Evolutionary conservation across 1,140 invertebrate genomes (phyloP).

Genomic region (Charaxes varanes): DNA sequence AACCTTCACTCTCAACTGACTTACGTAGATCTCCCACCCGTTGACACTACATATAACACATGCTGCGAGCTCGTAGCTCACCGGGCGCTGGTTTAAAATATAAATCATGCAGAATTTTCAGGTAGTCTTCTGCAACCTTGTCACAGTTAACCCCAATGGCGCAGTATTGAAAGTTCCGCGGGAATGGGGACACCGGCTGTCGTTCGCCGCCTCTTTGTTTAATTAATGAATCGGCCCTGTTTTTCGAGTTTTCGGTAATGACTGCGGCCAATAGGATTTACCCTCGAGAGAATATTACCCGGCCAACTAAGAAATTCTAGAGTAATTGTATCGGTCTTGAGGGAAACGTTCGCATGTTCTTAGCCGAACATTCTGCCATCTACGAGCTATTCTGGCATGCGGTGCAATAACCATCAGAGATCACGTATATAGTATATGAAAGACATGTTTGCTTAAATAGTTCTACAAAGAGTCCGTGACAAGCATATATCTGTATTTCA

Average conservation of each 20-base stretch:
- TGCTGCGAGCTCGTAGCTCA: conserved; percentile 12
- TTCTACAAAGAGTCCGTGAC: too few relatives aligned
- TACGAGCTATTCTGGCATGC: too few relatives aligned
- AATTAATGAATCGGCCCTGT: conserved; percentile 35
- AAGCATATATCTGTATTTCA: too few relatives aligned
- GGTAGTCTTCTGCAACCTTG: conserved; percentile 60
- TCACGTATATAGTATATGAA: not conserved
- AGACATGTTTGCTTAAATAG: not conserved
- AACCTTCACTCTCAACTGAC: conserved; percentile 47
- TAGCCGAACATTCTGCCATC: too few relatives aligned
- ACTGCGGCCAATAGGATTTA: conserved; percentile 15
- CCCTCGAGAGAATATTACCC: conserved; percentile 7
- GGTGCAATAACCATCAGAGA: too few relatives aligned
- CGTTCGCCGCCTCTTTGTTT: conserved; percentile 37
- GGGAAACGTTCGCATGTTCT: conserved; percentile 5
- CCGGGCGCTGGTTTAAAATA: conserved; percentile 12
- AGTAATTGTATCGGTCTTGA: conserved; percentile 10
- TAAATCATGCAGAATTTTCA: conserved; percentile 29
- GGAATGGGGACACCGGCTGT: conserved; percentile 47
- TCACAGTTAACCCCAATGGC: conserved; percentile 57
- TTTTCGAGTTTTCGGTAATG: conserved; percentile 28
- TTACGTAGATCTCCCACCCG: conserved; percentile 21
- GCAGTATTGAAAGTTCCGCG: conserved; percentile 54
- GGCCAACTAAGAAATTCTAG: conserved; percentile 4
- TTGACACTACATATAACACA: conserved; percentile 1